A percentile compares a stretch with the other conserved stretches of the same genome.
Evolutionary conservation across 2,113 vertebrate genomes (phyloP).

Genomic region (Agelaius phoeniceus): DNA sequence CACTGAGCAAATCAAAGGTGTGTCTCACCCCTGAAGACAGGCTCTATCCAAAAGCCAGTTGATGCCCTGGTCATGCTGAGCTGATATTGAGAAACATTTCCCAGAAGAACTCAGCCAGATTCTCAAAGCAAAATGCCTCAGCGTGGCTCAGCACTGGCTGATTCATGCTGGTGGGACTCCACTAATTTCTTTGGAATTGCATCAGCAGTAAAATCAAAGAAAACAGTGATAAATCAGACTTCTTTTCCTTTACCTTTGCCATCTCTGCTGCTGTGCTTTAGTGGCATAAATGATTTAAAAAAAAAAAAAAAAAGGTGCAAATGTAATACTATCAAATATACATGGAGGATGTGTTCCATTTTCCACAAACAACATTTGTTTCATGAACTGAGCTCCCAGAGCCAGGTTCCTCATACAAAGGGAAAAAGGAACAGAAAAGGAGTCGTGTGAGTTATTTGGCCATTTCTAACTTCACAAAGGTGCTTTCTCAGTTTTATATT

Average conservation of each 20-base stretch:
- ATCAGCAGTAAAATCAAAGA: background rate
- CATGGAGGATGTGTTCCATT: background rate
- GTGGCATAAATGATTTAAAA: background rate
- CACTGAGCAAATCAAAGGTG: conserved; percentile 9
- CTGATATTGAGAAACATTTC: background rate
- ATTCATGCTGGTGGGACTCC: background rate
- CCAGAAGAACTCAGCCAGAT: background rate
- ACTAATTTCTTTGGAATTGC: background rate
- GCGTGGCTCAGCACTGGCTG: rapidly evolving
- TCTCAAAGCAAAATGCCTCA: background rate
- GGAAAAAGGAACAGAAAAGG: background rate
- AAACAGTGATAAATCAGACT: background rate
- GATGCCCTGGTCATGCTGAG: background rate
- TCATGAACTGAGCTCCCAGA: background rate
- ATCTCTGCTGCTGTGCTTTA: background rate
- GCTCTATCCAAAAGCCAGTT: background rate
- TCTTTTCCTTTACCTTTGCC: background rate
- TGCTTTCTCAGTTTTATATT: background rate
- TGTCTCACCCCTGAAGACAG: background rate
- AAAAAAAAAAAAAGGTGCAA: background rate
- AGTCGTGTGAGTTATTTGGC: background rate
- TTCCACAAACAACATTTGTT: background rate
- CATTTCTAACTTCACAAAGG: background rate
- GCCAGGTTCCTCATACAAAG: background rate
- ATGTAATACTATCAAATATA: background rate